phyloP scores from a whole-genome alignment of 2,113 vertebrate species.

The Vulpes vulpes region DNA sequence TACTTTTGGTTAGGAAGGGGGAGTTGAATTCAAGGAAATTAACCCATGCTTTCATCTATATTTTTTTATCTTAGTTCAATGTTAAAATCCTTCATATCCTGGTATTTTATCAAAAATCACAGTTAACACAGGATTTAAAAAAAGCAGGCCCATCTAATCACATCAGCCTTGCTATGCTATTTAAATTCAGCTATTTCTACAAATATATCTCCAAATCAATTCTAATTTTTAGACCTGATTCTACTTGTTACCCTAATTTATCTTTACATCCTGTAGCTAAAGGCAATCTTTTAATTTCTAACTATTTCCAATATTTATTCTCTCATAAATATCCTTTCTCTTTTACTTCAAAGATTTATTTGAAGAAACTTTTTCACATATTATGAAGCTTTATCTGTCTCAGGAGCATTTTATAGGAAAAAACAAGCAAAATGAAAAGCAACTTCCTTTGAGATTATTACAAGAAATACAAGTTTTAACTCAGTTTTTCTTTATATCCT shows the following conservation, averaged over 20 bases:
- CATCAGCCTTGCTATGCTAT: neutral
- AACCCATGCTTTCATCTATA: neutral
- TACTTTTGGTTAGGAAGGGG: neutral
- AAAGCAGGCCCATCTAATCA: neutral
- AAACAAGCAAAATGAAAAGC: constrained; percentile 3
- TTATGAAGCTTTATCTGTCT: constrained; percentile 23
- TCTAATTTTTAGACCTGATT: constrained; percentile 30
- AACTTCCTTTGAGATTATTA: constrained; percentile 32
- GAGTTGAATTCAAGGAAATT: neutral
- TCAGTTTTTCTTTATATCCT: constrained; percentile 15
- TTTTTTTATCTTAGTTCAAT: neutral
- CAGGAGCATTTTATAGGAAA: constrained; percentile 30
- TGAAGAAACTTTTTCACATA: constrained; percentile 32
- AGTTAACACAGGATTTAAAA: neutral
- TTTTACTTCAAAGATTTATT: constrained; percentile 45
- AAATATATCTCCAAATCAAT: constrained; percentile 36
- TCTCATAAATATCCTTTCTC: neutral
- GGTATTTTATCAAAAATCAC: neutral
- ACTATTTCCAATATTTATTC: neutral
- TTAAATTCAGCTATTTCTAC: neutral
- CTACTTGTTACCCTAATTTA: neutral
- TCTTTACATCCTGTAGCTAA: neutral
- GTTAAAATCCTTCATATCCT: neutral
- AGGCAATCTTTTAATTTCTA: neutral
- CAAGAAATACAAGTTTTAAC: constrained; percentile 15